Evolutionary conservation across 2,113 vertebrate genomes (phyloP), one percentile per base, ranked within the genome.

Genomic region (Silurus meridionalis): DNA sequence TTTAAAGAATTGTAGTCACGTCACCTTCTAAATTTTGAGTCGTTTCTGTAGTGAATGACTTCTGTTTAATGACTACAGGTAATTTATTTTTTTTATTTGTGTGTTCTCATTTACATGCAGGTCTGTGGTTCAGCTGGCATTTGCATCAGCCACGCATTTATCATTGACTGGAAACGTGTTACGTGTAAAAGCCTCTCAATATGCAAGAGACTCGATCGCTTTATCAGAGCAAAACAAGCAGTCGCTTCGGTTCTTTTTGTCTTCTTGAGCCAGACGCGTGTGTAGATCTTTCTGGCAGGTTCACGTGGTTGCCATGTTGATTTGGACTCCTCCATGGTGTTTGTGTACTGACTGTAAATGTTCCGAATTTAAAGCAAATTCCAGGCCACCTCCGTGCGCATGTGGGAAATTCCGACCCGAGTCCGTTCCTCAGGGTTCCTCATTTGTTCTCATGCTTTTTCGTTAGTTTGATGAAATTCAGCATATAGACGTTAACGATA

Each of bases 321-420:
- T 46, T 71, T 71, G 67, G 6, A 17, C 67, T 71, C 15, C 0
- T 9, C 8, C 17, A n/a, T 14, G 4, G 10, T 53, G 48, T 75
- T 75, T n/a, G 8, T 80, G 23, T 23, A 53, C 50, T 37, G 19
- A 0, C 14, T 52, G 14, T 66, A 10, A 23, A 28, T 48, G 8
- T 72, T 53, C 81, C 50, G 69, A 37, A 66, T 83, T 58, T 19
- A 72, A 21, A 60, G 61, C 46, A 9, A 66, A 53, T 82, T 82
- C 66, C 80, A 81, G 37, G 58, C 37, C 28, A n/a, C 60, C 37
- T 19, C 19, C 1, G 46, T 4, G 5, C 4, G 17, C 2, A 13
- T 48, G 67, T 46, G 67, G 4, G 28, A 71, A 19, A 21, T 72
- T 19, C 23, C 19, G 6, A 75, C 48, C 72, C n/a, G 1, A 52